Conservation (phyloP, 1,140 invertebrate species). For the Argopecten irradians region DNA sequence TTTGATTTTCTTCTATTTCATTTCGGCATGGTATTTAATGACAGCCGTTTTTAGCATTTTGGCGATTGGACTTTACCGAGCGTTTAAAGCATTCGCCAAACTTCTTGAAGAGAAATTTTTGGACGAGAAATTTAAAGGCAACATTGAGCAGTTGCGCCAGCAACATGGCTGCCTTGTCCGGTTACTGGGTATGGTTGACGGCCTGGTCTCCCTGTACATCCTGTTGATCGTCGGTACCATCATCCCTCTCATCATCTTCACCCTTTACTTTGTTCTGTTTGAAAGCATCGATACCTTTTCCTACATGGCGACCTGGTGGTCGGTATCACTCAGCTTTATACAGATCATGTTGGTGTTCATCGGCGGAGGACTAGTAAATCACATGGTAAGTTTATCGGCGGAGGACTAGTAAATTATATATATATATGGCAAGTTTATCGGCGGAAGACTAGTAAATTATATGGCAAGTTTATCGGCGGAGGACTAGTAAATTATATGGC, state of each 20-base stretch:
- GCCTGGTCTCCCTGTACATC: conserved; percentile 44
- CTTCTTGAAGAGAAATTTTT: conserved; percentile 32
- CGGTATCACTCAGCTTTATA: conserved; percentile 42
- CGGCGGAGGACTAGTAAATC: conserved; percentile 47
- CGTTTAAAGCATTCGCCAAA: conserved; percentile 38
- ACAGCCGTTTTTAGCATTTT: conserved; percentile 40
- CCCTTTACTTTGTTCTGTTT: conserved; percentile 50
- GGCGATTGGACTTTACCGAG: conserved; percentile 23
- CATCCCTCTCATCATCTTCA: conserved; percentile 51
- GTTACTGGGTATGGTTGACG: conserved; percentile 36
- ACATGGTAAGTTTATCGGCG: conserved; percentile 38
- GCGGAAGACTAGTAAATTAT: no score
- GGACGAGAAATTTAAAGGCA: conserved; percentile 45
- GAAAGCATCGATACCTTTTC: conserved; percentile 43
- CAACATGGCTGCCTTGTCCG: conserved; percentile 32
- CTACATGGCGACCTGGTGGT: conserved; percentile 51
- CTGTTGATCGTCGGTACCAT: conserved; percentile 44
- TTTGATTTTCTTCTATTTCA: conserved; percentile 46
- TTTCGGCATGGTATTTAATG: conserved; percentile 46
- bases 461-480: no score
- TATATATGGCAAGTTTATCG: no score
- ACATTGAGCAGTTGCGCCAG: conserved; percentile 38
- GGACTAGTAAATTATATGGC: no score
- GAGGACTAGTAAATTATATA: no score
- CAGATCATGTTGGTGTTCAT: conserved; percentile 48